Evolutionary conservation across 2,888 invertebrate species (phyloP).

Genomic region (Chalcosyrphus nemorum): DNA sequence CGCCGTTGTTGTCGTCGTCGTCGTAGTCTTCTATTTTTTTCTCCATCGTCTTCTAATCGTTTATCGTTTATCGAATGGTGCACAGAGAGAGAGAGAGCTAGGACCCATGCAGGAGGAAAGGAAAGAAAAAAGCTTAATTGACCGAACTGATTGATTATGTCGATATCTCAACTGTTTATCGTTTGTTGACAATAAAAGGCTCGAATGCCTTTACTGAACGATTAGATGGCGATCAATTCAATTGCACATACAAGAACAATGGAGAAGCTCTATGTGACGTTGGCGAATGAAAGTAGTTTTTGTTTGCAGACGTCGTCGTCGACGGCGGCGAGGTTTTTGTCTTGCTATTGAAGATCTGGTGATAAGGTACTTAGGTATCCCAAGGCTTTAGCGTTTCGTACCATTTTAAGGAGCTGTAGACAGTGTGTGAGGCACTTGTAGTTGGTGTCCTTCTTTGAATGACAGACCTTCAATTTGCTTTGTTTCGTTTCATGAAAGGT

Average conservation of each 20-base stretch:
- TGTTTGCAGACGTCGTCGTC: background rate
- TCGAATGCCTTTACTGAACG: slow-evolving; percentile 67
- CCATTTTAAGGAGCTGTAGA: too few relatives aligned
- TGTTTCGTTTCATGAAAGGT: too few relatives aligned
- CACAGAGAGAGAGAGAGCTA: slow-evolving; percentile 3
- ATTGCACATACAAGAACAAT: slow-evolving; percentile 44
- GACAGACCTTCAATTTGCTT: too few relatives aligned
- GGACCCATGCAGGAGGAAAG: slow-evolving; percentile 6
- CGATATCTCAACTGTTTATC: slow-evolving; percentile 73
- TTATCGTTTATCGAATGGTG: slow-evolving; percentile 60
- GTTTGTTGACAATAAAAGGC: slow-evolving; percentile 73
- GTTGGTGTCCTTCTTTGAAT: too few relatives aligned
- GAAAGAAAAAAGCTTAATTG: slow-evolving; percentile 66
- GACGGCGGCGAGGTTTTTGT: too few relatives aligned
- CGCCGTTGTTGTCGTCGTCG: slow-evolving; percentile 28
- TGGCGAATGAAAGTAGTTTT: background rate
- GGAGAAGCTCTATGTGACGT: background rate
- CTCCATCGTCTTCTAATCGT: slow-evolving; percentile 65
- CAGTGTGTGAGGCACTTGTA: too few relatives aligned
- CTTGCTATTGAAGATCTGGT: too few relatives aligned
- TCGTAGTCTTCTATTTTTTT: slow-evolving; percentile 36
- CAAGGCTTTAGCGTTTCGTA: too few relatives aligned
- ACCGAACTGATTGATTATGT: slow-evolving; percentile 73
- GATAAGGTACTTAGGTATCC: too few relatives aligned
- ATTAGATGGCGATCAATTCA: slow-evolving; percentile 68